Base-by-base conservation (phyloP, 2,797 vertebrate genomes). In the Mormyrus hasselquistii region DNA sequence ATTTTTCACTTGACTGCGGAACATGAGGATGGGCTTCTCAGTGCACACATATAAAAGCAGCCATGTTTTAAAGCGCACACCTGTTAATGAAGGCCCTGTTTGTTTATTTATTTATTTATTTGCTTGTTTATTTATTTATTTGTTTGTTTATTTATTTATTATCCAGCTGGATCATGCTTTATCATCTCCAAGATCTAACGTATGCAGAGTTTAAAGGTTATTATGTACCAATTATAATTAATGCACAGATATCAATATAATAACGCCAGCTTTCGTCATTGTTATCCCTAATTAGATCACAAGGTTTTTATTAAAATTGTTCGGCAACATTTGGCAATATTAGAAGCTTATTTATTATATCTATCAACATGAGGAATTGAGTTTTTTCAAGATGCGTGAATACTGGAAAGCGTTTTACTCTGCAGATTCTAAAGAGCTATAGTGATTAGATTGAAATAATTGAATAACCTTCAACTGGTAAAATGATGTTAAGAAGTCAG, bases 1-100 rank as follows among this genome's bases (percentile, higher is more conserved):
- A 86, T 76, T 89, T 85, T 65, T 62, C 59, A 86, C 83, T 89
- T 85, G 79, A 57, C 38, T 84, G 53, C 55, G 22, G 38, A 69
- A 73, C 49, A 69, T 53, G 47, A 86, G 34, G 49, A 14, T 29
- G 47, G 8, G 44, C 49, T 52, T 12, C 49, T n/a, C n/a, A 50
- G n/a, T 52, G 22, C 38, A 79, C 38, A 79, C 73, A 79, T 52
- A 29, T 52, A 86, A 52, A 25, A 29, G 38, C 4, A 19, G 73
- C 41, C 34, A 16, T 79, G 34, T 44, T 44, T 19, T 44, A 44
- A 79, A 79, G 73, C 73, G 9, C 73, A 79, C 73, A 79, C 73
- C 73, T 79, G 73, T 79, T 79, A 79, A 79, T 79, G 73, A 44
- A n/a, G 38, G 41, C 2, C 16, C 41, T 41, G 41, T n/a, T 76